Conservation (phyloP, 2,888 invertebrate genomes). For the Ophion slaviceki region DNA sequence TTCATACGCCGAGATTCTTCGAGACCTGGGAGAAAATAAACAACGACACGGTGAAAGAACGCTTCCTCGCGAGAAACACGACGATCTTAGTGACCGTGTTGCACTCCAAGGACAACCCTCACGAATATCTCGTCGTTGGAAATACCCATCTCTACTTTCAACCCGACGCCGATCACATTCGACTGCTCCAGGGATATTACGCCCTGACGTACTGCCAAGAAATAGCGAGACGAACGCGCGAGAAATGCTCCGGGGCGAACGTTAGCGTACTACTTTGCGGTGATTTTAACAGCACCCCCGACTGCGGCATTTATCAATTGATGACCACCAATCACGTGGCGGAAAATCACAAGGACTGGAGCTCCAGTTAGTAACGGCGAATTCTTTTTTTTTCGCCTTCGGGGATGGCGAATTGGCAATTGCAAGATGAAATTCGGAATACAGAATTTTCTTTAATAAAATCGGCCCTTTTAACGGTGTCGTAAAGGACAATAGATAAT, state of each 20-base stretch:
- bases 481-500: no score
- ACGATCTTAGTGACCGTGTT: constrained; percentile 86
- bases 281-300: constrained; percentile 96
- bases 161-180: constrained; percentile 95
- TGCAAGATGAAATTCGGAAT: no score
- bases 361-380: constrained; percentile 87
- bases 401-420: no score
- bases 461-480: no score
- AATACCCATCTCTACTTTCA: constrained; percentile 98
- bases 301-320: constrained; percentile 91
- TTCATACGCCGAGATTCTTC: constrained; percentile 85
- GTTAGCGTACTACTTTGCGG: constrained; percentile 93
- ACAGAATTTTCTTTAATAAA: no score
- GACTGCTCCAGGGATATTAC: constrained; percentile 93
- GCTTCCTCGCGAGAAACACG: constrained; percentile 88
- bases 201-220: constrained; percentile 89
- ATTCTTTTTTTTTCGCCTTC: background rate
- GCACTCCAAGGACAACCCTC: constrained; percentile 85
- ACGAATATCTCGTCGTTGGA: constrained; percentile 88
- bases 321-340: constrained; percentile 89
- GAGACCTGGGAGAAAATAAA: constrained; percentile 87
- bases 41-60: constrained; percentile 86
- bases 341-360: constrained; percentile 90
- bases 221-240: constrained; percentile 83
- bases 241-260: constrained; percentile 78